A percentile compares a stretch with the other conserved stretches of the same genome.
Conservation (phyloP, 2,888 invertebrate species). For the Stegana nigrithorax region DNA sequence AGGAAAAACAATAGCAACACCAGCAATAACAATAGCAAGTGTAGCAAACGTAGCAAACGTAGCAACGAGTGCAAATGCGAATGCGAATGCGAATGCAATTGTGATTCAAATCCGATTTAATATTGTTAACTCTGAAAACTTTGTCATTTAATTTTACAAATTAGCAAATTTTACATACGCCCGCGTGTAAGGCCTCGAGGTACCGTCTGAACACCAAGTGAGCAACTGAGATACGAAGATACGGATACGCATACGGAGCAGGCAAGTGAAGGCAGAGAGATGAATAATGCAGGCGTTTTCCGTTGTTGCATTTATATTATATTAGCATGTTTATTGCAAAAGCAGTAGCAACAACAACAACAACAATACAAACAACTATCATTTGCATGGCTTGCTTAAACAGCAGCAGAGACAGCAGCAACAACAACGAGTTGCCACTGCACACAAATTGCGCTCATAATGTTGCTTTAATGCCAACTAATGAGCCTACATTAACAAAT, state of each 20-base stretch:
- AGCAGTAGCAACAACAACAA: not conserved
- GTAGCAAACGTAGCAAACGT: not conserved
- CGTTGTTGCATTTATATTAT: not conserved
- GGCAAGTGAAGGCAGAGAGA: no score
- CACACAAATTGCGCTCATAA: slow-evolving; percentile 40
- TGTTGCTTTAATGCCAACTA: slow-evolving; percentile 56
- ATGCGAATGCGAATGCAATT: not conserved
- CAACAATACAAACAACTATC: not conserved
- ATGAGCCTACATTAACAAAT: slow-evolving; percentile 57
- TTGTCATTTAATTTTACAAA: slow-evolving; percentile 56
- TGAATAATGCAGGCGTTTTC: not conserved
- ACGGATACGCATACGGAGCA: no score
- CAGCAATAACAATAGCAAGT: no score
- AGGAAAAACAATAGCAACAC: slow-evolving; percentile 8
- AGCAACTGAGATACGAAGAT: not conserved
- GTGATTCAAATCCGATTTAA: slow-evolving; percentile 57
- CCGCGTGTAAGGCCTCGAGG: slow-evolving; percentile 21
- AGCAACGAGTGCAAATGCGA: slow-evolving; percentile 3
- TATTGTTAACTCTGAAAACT: slow-evolving; percentile 59
- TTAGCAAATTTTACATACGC: slow-evolving; percentile 31
- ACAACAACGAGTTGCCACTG: not conserved
- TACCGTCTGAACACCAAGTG: not conserved
- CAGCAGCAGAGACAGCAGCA: not conserved
- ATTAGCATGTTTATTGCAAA: not conserved
- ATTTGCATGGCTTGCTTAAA: not conserved